These are phyloP conservation scores for Semnornis frantzii DNA, from an alignment of 2,113 vertebrate genomes.

Conservation along the genomic window DNA sequence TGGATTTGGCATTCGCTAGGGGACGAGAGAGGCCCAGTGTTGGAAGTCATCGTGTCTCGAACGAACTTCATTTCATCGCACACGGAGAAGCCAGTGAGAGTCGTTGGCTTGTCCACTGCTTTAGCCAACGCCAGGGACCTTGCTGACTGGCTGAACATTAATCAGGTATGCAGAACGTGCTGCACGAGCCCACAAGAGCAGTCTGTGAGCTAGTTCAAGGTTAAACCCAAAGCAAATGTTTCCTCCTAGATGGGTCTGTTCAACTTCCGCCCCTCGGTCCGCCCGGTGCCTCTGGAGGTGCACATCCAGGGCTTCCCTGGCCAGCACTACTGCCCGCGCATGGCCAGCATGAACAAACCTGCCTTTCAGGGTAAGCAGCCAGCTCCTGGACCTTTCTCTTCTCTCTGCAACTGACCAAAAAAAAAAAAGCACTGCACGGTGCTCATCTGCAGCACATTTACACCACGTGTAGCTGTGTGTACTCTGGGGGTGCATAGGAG, in stretches of 20 bases:
- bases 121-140: constrained; percentile 97
- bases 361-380: constrained; percentile 88
- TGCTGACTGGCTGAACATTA: constrained; percentile 95
- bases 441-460: constrained; percentile 26
- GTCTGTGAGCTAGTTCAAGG: neutral
- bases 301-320: constrained; percentile 98
- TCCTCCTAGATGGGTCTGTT: constrained; percentile 91
- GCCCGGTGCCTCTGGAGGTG: constrained; percentile 94
- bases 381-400: neutral
- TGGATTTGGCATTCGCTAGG: constrained; percentile 73
- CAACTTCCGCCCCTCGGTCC: constrained; percentile 98
- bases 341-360: constrained; percentile 99
- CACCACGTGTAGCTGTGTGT: constrained; percentile 7
- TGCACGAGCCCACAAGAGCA: neutral
- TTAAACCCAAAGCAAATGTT: constrained; percentile 16
- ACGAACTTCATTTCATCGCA: constrained; percentile 99
- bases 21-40: constrained; percentile 95
- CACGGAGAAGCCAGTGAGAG: constrained; percentile 88
- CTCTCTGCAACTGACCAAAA: neutral
- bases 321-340: constrained; percentile 97
- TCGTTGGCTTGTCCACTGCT: constrained; percentile 97
- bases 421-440: neutral
- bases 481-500: constrained; percentile 5
- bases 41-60: constrained; percentile 97
- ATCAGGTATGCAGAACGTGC: constrained; percentile 80